Conservation (phyloP, 2,113 vertebrate genomes). For the Pseudonaja textilis region DNA sequence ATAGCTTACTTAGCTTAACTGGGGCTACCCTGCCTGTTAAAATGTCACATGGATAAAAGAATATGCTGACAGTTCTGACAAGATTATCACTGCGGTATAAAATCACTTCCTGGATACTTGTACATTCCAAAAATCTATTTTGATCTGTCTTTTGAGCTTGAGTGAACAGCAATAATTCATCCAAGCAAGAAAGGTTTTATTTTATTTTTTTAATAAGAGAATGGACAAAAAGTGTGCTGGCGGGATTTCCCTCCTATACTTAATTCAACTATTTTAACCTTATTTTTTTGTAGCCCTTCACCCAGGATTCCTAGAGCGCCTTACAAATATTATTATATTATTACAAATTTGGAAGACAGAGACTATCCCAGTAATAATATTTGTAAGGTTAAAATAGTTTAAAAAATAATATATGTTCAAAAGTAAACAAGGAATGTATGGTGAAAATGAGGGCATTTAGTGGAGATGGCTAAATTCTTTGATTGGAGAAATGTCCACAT, state of each 20-base stretch:
- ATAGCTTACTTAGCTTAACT: constrained; percentile 66
- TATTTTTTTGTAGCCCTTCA: neutral
- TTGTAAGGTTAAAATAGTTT: neutral
- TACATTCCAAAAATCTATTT: constrained; percentile 60
- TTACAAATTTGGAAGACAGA: neutral
- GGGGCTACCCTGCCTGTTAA: constrained; percentile 66
- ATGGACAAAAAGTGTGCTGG: neutral
- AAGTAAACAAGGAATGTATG: neutral
- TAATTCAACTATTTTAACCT: neutral
- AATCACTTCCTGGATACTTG: constrained; percentile 56
- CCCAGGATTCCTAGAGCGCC: neutral
- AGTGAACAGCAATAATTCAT: constrained; percentile 47
- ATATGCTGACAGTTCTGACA: constrained; percentile 71
- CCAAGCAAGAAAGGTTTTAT: neutral
- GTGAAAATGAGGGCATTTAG: neutral
- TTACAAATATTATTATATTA: neutral
- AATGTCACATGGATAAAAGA: constrained; percentile 75
- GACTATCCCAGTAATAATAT: no score
- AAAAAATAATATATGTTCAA: neutral
- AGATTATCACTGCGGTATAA: constrained; percentile 68
- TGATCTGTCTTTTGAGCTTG: constrained; percentile 55
- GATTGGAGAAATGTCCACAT: neutral
- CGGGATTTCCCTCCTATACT: neutral
- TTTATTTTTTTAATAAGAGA: constrained; percentile 14
- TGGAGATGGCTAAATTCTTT: neutral